Conservation (phyloP, 2,113 vertebrate species). For the Sylvia atricapilla region DNA sequence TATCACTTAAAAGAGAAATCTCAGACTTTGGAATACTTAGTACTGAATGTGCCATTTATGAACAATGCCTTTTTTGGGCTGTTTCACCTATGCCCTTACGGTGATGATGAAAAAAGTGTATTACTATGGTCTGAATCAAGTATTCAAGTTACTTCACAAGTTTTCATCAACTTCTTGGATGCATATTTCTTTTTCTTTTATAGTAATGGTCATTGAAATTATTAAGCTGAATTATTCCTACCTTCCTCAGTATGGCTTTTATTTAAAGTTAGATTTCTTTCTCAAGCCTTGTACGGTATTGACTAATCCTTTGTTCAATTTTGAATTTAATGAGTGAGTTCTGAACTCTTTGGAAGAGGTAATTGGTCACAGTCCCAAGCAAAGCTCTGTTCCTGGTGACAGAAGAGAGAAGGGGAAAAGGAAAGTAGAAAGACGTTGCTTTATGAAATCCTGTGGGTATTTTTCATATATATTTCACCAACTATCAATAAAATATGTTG, state of each 20-base stretch:
- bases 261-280: background rate
- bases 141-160: background rate
- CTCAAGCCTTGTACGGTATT: accelerated
- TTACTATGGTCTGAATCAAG: accelerated
- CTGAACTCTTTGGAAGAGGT: background rate
- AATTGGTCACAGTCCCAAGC: background rate
- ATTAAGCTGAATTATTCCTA: background rate
- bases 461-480: background rate
- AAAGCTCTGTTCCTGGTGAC: background rate
- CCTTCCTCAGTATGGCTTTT: background rate
- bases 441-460: background rate
- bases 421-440: background rate
- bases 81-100: background rate
- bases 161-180: background rate
- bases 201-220: background rate
- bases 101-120: background rate
- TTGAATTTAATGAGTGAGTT: background rate
- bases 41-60: background rate
- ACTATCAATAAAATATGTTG: slow-evolving; percentile 1
- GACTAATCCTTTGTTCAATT: background rate
- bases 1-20: background rate
- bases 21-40: background rate
- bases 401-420: background rate
- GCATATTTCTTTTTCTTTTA: background rate
- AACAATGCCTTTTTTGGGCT: background rate